Evolutionary conservation across 2,888 invertebrate genomes (phyloP).

Genomic region (Andrena fulva): DNA sequence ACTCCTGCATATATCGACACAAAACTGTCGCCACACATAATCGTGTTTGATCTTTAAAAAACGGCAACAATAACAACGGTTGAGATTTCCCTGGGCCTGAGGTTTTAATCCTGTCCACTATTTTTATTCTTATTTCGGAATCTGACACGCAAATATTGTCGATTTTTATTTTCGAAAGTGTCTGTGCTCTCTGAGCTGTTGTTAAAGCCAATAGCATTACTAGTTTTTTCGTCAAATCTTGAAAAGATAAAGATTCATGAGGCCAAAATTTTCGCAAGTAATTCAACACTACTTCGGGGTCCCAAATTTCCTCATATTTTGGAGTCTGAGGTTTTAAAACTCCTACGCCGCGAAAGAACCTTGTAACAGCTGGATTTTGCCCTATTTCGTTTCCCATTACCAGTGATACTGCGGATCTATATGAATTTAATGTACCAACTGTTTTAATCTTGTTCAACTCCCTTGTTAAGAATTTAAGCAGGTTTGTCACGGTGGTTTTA

Average conservation of each 20-base stretch:
- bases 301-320: constrained; percentile 20
- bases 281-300: constrained; percentile 4
- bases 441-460: constrained; percentile 17
- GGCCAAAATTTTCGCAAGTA: constrained; percentile 1
- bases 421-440: constrained; percentile 28
- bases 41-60: constrained; percentile 13
- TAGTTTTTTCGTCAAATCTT: constrained; percentile 10
- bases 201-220: constrained; percentile 18
- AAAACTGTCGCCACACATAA: constrained; percentile 3
- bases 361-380: constrained; percentile 17
- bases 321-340: constrained; percentile 1
- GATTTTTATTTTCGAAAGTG: constrained; percentile 7
- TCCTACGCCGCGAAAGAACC: constrained; percentile 10
- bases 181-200: constrained; percentile 14
- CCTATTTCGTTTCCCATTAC: constrained; percentile 8
- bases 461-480: constrained; percentile 38
- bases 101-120: constrained; percentile 14
- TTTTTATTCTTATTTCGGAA: not conserved
- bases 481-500: constrained; percentile 16
- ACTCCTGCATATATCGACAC: not conserved
- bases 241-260: not conserved
- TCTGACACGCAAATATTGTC: not conserved
- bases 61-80: constrained; percentile 9
- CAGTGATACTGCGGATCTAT: constrained; percentile 6
- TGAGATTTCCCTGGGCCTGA: not conserved